Conservation (phyloP, 1,140 invertebrate genomes). For the Sarcophaga peregrina region DNA sequence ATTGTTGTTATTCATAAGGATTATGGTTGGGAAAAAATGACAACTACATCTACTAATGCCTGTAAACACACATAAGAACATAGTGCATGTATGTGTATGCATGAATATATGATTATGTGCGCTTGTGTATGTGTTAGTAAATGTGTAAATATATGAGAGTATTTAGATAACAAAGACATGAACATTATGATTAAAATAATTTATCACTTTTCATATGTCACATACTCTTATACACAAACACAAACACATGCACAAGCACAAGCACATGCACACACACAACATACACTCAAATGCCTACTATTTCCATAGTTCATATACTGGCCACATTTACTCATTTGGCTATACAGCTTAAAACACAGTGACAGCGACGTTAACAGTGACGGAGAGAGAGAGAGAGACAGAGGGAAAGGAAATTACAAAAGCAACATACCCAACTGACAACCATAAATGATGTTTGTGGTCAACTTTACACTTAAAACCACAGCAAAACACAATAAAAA, state of each 20-base stretch:
- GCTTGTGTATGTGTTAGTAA: too few species aligned
- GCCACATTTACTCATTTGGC: too few species aligned
- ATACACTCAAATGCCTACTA: background rate
- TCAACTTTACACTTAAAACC: slow-evolving; percentile 27
- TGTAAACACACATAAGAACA: background rate
- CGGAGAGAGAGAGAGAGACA: too few species aligned
- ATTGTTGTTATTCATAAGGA: background rate
- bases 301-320: too few species aligned
- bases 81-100: background rate
- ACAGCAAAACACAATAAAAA: slow-evolving; percentile 7
- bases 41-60: background rate
- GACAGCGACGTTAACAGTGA: too few species aligned
- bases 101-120: too few species aligned
- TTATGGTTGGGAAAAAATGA: background rate
- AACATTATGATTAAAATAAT: slow-evolving; percentile 16
- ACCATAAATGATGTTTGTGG: slow-evolving; percentile 34
- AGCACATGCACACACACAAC: background rate
- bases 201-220: background rate
- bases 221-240: too few species aligned
- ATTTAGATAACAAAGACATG: background rate
- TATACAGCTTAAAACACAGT: too few species aligned
- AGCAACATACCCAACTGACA: slow-evolving; percentile 11
- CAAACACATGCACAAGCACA: too few species aligned
- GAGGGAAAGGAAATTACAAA: too few species aligned
- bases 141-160: too few species aligned